phyloP scores from a whole-genome alignment of 2,797 vertebrate species.

The Manis crassicaudata region DNA sequence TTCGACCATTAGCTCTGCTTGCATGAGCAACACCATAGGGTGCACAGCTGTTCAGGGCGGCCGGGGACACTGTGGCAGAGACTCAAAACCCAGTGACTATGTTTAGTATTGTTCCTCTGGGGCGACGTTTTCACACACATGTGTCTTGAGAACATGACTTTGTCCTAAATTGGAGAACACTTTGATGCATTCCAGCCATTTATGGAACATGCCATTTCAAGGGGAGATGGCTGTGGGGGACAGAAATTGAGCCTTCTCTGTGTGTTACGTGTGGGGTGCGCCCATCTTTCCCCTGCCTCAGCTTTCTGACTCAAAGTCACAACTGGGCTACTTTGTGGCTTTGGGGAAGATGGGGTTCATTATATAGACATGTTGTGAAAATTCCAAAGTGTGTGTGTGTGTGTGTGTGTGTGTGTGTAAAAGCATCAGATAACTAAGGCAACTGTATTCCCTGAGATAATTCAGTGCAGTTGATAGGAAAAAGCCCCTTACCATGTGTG shows the following conservation, averaged over 20 bases:
- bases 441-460: not conserved
- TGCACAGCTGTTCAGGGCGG: accelerated
- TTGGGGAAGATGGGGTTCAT: not conserved
- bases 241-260: not conserved
- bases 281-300: too few relatives aligned
- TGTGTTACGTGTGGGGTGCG: accelerated
- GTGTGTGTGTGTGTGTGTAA: not conserved
- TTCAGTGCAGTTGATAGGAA: not conserved
- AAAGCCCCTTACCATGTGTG: too few relatives aligned
- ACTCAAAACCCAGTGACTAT: too few relatives aligned
- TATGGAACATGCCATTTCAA: accelerated
- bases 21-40: accelerated
- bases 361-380: not conserved
- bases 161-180: too few relatives aligned
- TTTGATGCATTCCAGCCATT: too few relatives aligned
- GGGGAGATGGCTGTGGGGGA: too few relatives aligned
- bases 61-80: accelerated
- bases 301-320: not conserved
- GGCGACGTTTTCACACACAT: not conserved
- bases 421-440: not conserved
- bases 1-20: not conserved
- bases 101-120: not conserved
- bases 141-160: not conserved
- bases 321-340: too few relatives aligned
- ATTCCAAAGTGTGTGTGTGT: too few relatives aligned